phyloP scores from a whole-genome alignment of 2,113 vertebrate species.

The Larimichthys crocea region DNA sequence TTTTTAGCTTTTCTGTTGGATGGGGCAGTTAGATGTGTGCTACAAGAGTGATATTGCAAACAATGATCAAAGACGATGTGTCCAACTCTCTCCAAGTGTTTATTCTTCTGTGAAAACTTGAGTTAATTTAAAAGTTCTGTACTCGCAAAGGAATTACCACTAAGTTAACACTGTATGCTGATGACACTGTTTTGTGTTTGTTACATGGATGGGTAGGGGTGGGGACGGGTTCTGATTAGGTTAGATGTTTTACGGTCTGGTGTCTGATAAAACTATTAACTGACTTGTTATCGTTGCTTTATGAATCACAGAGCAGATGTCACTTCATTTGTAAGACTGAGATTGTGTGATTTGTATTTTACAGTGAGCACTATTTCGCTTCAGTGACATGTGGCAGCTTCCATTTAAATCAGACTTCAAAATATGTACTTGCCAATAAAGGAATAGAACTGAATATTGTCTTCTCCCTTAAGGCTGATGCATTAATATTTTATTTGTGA shows the following conservation, averaged over 20 bases:
- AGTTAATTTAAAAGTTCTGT: slow-evolving; percentile 56
- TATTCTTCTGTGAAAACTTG: slow-evolving; percentile 51
- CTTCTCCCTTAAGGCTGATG: slow-evolving; percentile 64
- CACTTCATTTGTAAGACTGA: slow-evolving; percentile 75
- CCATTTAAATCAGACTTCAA: slow-evolving; percentile 78
- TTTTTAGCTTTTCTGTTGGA: slow-evolving; percentile 40
- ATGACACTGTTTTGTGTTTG: slow-evolving; percentile 76
- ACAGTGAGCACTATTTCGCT: slow-evolving; percentile 82
- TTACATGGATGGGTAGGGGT: slow-evolving; percentile 51
- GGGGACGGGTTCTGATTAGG: slow-evolving; percentile 41
- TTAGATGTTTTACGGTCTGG: slow-evolving; percentile 69
- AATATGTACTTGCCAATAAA: slow-evolving; percentile 72
- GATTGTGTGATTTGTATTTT: slow-evolving; percentile 83
- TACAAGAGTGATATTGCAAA: slow-evolving; percentile 26
- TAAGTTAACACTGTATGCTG: slow-evolving; percentile 76
- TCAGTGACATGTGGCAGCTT: slow-evolving; percentile 84
- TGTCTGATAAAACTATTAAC: slow-evolving; percentile 71
- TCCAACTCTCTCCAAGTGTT: slow-evolving; percentile 43
- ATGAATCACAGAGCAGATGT: slow-evolving; percentile 78
- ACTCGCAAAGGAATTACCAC: slow-evolving; percentile 64
- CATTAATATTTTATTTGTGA: slow-evolving; percentile 59
- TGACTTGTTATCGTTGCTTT: slow-evolving; percentile 72
- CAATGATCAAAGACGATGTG: slow-evolving; percentile 26
- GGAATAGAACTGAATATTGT: slow-evolving; percentile 63
- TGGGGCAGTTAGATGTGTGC: slow-evolving; percentile 21